phyloP scores from a whole-genome alignment of 2,113 vertebrate species.

The Jacana jacana region DNA sequence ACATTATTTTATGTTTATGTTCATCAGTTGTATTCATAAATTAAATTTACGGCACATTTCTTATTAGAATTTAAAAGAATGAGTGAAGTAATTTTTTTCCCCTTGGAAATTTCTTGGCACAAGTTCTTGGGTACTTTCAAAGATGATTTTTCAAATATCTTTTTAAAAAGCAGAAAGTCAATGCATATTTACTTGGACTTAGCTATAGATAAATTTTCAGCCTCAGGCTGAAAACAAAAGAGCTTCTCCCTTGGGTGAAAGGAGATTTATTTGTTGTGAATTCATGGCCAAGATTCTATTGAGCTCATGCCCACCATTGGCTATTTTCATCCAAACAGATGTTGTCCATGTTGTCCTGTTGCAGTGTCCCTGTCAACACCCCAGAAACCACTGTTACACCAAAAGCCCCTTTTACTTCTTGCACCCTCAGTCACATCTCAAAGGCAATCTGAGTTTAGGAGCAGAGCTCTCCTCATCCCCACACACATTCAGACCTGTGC shows the following conservation, averaged over 20 bases:
- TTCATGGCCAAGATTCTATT: neutral
- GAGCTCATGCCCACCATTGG: neutral
- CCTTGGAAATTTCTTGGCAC: neutral
- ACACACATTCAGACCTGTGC: neutral
- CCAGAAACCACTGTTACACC: neutral
- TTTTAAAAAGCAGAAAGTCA: neutral
- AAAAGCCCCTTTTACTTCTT: neutral
- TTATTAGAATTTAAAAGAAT: conserved; percentile 12
- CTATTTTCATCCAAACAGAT: neutral
- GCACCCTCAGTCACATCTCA: neutral
- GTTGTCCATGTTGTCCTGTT: neutral
- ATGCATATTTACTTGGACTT: neutral
- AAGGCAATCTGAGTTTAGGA: neutral
- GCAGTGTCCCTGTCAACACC: neutral
- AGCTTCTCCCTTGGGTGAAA: neutral
- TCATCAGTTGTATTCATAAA: neutral
- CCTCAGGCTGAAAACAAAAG: neutral
- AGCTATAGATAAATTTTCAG: neutral
- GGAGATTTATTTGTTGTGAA: neutral
- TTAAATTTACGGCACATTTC: neutral
- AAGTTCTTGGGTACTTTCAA: neutral
- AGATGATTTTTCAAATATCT: neutral
- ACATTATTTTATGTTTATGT: neutral
- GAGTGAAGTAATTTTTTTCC: neutral
- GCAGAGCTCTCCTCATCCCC: neutral